Conservation (phyloP, 2,888 invertebrate species). For the Stomorhina lunata region DNA sequence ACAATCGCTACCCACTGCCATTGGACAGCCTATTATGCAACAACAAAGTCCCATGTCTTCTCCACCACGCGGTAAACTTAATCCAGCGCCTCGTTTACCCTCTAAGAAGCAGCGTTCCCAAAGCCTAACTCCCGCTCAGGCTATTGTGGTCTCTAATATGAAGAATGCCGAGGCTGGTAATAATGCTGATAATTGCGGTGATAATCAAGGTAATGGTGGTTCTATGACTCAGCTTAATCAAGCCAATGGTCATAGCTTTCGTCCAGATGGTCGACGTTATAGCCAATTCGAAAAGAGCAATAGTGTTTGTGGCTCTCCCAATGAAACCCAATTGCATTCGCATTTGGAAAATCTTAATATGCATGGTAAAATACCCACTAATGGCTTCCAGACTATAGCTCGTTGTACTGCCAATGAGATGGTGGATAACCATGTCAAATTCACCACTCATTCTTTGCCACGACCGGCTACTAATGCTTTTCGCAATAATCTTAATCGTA, state of each 20-base stretch:
- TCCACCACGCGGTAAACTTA: slow-evolving; percentile 81
- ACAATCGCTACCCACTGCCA: slow-evolving; percentile 65
- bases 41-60: slow-evolving; percentile 81
- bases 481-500: slow-evolving; percentile 82
- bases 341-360: slow-evolving; percentile 66
- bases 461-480: slow-evolving; percentile 78
- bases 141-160: slow-evolving; percentile 73
- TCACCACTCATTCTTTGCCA: slow-evolving; percentile 83
- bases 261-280: slow-evolving; percentile 54
- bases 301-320: slow-evolving; percentile 48
- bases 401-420: slow-evolving; percentile 75
- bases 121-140: slow-evolving; percentile 85
- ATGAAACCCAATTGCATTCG: slow-evolving; percentile 52
- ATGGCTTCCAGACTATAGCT: slow-evolving; percentile 78
- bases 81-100: slow-evolving; percentile 80
- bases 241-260: slow-evolving; percentile 50
- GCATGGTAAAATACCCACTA: slow-evolving; percentile 68
- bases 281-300: slow-evolving; percentile 67
- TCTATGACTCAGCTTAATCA: slow-evolving; percentile 46
- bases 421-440: slow-evolving; percentile 78
- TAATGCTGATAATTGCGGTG: slow-evolving; percentile 86
- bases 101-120: slow-evolving; percentile 88
- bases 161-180: slow-evolving; percentile 83
- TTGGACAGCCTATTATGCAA: slow-evolving; percentile 60
- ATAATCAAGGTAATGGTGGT: slow-evolving; percentile 80